Evolutionary conservation across 1,140 invertebrate genomes (phyloP).

Genomic region (Odontomachus brunneus): DNA sequence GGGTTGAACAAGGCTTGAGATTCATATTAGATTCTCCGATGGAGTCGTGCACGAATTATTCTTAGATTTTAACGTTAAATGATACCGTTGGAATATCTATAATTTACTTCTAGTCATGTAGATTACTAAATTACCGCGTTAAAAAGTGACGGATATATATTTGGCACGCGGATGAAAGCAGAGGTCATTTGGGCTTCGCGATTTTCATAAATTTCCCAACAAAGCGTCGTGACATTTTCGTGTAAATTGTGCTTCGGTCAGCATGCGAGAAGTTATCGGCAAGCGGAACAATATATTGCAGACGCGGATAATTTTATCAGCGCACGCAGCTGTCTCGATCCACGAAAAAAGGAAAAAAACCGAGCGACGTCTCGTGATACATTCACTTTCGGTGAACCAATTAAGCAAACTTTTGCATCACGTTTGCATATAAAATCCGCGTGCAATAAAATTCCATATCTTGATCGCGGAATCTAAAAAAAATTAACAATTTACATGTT

Average conservation of each 20-base stretch:
- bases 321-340: neutral
- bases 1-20: too few relatives aligned
- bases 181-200: neutral
- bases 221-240: neutral
- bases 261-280: neutral
- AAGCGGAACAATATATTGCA: neutral
- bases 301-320: conserved; percentile 28
- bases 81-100: too few relatives aligned
- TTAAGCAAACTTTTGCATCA: neutral
- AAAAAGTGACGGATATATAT: too few relatives aligned
- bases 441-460: conserved; percentile 3
- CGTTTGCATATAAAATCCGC: neutral
- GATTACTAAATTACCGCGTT: too few relatives aligned
- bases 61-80: too few relatives aligned
- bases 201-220: neutral
- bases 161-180: too few relatives aligned
- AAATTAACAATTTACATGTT: too few relatives aligned
- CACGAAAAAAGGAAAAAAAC: neutral
- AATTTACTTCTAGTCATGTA: too few relatives aligned
- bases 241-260: neutral
- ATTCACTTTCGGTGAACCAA: conserved; percentile 6
- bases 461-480: neutral
- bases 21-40: too few relatives aligned
- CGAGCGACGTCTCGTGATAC: neutral
- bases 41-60: too few relatives aligned